Conservation (phyloP, 2,113 vertebrate genomes). For the Beaufortia kweichowensis region DNA sequence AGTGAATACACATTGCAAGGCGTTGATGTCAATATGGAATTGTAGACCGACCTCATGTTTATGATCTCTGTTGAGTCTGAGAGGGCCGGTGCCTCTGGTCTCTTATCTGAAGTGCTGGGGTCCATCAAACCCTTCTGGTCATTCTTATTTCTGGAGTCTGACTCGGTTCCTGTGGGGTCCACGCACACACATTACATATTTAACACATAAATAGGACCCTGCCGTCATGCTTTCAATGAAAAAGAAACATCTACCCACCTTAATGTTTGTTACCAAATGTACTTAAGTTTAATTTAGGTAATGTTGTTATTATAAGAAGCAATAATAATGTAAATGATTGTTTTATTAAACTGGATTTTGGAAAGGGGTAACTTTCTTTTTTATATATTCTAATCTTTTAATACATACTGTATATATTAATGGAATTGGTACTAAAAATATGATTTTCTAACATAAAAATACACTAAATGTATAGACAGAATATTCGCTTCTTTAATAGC, state of each 20-base stretch:
- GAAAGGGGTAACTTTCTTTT: too few species aligned
- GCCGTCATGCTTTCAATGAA: not conserved
- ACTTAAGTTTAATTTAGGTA: too few species aligned
- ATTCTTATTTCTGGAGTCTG: not conserved
- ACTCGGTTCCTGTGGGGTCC: constrained; percentile 20
- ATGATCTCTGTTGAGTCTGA: constrained; percentile 16
- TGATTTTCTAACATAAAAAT: too few species aligned
- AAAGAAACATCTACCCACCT: not conserved
- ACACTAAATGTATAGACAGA: too few species aligned
- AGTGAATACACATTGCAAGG: not conserved
- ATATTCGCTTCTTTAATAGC: too few species aligned
- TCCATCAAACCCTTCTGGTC: constrained; percentile 1
- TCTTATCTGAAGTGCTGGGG: constrained; percentile 5
- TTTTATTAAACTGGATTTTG: too few species aligned
- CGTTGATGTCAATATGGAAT: not conserved
- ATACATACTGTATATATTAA: too few species aligned
- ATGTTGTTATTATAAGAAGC: too few species aligned
- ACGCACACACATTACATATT: constrained; percentile 33
- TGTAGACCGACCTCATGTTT: constrained; percentile 40
- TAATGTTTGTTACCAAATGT: not conserved
- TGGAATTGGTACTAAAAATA: too few species aligned
- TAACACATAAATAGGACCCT: not conserved
- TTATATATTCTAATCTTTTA: too few species aligned
- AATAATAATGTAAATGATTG: not conserved
- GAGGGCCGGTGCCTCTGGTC: not conserved